Conservation (phyloP, 2,888 invertebrate species). For the Brachyptera putata region DNA sequence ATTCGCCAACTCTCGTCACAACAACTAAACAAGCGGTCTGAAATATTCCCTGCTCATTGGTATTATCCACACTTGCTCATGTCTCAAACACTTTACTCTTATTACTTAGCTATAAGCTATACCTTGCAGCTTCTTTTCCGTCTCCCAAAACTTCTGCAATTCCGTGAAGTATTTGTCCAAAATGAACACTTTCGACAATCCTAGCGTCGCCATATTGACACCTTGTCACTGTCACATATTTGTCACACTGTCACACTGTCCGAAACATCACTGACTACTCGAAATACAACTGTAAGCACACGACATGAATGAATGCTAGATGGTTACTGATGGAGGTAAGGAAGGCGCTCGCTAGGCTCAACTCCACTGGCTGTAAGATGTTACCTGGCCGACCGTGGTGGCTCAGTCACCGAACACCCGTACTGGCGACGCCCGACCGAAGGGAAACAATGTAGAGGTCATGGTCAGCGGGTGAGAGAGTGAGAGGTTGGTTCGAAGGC, state of each 20-base stretch:
- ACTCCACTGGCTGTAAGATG: neutral
- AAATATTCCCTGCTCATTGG: too few species aligned
- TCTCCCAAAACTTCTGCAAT: slow-evolving; percentile 94
- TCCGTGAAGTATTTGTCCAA: slow-evolving; percentile 97
- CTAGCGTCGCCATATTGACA: slow-evolving; percentile 83
- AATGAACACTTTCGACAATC: slow-evolving; percentile 95
- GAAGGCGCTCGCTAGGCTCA: neutral
- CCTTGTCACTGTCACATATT: neutral
- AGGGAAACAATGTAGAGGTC: too few species aligned
- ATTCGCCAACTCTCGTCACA: too few species aligned
- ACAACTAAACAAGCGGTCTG: too few species aligned
- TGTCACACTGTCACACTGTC: neutral
- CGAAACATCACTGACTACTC: neutral
- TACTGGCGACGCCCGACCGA: neutral
- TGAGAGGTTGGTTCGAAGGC: too few species aligned
- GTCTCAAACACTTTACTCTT: too few species aligned
- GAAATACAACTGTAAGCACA: neutral
- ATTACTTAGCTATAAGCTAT: too few species aligned
- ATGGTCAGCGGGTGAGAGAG: too few species aligned
- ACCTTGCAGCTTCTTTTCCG: slow-evolving; percentile 95
- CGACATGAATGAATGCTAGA: neutral
- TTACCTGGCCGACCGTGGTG: neutral
- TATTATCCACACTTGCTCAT: too few species aligned
- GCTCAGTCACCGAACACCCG: neutral
- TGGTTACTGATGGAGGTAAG: neutral